Evolutionary conservation across 2,888 invertebrate genomes (phyloP).

Genomic region (Drosophila siamana): DNA sequence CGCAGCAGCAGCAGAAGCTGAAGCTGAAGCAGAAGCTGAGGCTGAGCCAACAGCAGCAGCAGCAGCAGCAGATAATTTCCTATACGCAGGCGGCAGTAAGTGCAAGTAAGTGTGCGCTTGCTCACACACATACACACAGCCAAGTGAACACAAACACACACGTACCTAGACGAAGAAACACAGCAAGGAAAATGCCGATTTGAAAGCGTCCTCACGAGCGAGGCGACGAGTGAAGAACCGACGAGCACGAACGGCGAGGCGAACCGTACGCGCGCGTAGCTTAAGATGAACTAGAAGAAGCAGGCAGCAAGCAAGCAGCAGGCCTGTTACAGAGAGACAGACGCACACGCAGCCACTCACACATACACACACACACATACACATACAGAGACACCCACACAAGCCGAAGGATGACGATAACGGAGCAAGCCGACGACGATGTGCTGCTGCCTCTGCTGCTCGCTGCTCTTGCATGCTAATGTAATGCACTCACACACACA

Average conservation of each 20-base stretch:
- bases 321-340: conserved; percentile 58
- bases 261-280: conserved; percentile 80
- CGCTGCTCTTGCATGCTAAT: conserved; percentile 60
- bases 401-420: conserved; percentile 57
- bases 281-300: conserved; percentile 83
- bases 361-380: conserved; percentile 12
- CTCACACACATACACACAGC: conserved; percentile 60
- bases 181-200: conserved; percentile 59
- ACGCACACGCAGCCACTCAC: conserved; percentile 38
- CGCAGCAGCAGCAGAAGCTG: conserved; percentile 52
- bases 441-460: conserved; percentile 35
- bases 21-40: conserved; percentile 12
- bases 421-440: conserved; percentile 17
- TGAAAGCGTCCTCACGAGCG: conserved; percentile 47
- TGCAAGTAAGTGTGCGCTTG: conserved; percentile 81
- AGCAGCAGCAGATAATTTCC: conserved; percentile 78
- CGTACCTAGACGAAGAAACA: conserved; percentile 73
- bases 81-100: conserved; percentile 75
- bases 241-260: conserved; percentile 63
- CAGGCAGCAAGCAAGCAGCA: conserved; percentile 73
- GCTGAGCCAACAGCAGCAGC: conserved; percentile 1
- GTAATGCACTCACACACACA: conserved; percentile 64
- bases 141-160: conserved; percentile 28
- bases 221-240: conserved; percentile 54
- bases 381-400: conserved; percentile 40